Evolutionary conservation across 2,797 vertebrate species (phyloP).

Genomic region (Tapera naevia): DNA sequence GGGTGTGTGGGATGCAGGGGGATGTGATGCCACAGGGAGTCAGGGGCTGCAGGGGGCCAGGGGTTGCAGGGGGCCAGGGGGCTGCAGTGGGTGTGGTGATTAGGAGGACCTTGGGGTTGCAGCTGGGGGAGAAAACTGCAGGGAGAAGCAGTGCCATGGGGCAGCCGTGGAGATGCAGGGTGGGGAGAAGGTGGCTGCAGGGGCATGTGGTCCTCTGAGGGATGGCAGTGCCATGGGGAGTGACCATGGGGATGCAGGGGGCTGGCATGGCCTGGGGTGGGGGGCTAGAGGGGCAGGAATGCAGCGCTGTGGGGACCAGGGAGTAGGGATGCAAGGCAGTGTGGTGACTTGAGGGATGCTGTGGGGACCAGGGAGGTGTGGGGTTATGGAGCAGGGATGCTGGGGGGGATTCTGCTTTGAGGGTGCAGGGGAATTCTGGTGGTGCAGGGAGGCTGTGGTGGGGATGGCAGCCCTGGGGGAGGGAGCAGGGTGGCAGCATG

Average conservation of each 20-base stretch:
- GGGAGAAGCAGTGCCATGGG: not conserved
- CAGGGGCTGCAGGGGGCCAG: not conserved
- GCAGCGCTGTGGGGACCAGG: not conserved
- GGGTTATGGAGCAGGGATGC: not conserved
- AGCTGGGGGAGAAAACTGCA: not conserved
- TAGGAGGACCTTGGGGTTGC: not conserved
- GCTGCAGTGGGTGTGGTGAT: not conserved
- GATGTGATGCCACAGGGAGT: not conserved
- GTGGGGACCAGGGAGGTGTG: not conserved
- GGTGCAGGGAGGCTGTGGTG: no score
- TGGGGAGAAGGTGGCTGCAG: not conserved
- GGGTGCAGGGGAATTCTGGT: no score
- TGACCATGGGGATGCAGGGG: not conserved
- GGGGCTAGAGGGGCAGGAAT: not conserved
- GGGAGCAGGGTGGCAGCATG: not conserved
- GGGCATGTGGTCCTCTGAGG: accelerated
- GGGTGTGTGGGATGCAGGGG: not conserved
- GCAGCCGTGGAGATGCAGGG: not conserved
- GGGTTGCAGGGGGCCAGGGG: not conserved
- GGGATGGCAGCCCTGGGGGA: no score
- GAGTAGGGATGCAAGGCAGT: not conserved
- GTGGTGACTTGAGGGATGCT: no score
- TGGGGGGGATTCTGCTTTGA: no score
- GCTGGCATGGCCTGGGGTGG: accelerated
- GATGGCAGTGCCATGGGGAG: not conserved